phyloP scores from a whole-genome alignment of 1,140 invertebrate genomes.

The Araneus ventricosus region DNA sequence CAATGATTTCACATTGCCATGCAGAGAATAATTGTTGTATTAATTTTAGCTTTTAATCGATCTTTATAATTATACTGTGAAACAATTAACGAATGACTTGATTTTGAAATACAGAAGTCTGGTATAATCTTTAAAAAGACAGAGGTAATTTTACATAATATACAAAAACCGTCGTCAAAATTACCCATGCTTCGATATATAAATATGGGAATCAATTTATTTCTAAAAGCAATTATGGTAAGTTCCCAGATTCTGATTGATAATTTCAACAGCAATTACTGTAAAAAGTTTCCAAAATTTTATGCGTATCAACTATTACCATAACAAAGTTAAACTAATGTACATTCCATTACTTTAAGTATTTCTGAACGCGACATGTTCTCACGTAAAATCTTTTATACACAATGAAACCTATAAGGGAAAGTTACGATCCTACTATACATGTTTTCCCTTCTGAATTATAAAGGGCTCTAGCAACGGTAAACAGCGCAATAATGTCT shows the following conservation, averaged over 20 bases:
- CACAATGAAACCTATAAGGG: background rate
- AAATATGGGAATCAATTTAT: too few species aligned
- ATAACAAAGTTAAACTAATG: background rate
- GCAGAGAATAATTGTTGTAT: too few species aligned
- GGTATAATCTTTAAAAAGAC: too few species aligned
- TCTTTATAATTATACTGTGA: too few species aligned
- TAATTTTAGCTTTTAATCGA: too few species aligned
- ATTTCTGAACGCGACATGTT: background rate
- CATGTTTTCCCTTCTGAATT: slow-evolving; percentile 6
- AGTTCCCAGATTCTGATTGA: background rate
- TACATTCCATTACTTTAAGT: background rate
- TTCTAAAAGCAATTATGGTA: too few species aligned
- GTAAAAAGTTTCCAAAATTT: background rate
- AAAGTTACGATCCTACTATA: background rate
- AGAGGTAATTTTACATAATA: too few species aligned
- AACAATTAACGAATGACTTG: too few species aligned
- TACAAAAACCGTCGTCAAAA: too few species aligned
- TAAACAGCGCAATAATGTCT: background rate
- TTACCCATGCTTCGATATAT: too few species aligned
- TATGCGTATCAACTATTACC: background rate
- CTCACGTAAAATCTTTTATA: background rate
- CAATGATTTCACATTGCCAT: too few species aligned
- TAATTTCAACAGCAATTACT: background rate
- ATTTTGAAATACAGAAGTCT: too few species aligned
- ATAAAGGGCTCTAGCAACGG: background rate